Conservation (phyloP, 2,888 invertebrate species). For the Erynnis tages region DNA sequence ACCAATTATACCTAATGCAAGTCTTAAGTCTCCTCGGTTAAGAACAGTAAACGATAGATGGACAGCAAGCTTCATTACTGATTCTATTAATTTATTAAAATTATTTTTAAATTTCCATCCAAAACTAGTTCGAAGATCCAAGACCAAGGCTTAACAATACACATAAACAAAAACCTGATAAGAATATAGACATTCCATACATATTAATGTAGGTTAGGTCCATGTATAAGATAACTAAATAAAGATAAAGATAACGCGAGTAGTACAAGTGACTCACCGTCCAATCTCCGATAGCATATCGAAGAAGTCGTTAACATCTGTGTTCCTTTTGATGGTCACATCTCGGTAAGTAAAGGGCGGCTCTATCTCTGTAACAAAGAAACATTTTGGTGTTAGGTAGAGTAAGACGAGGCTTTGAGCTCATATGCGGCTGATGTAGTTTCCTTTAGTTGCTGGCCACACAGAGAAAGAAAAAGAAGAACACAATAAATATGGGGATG, state of each 20-base stretch:
- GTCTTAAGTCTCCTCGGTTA: too few species aligned
- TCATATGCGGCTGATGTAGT: too few species aligned
- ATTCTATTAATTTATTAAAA: too few species aligned
- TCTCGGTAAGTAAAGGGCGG: conserved; percentile 94
- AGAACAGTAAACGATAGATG: too few species aligned
- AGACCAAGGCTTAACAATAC: not conserved
- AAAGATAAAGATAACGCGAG: not conserved
- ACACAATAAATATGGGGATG: too few species aligned
- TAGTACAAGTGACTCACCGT: conserved; percentile 83
- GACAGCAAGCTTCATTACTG: too few species aligned
- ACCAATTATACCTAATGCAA: too few species aligned
- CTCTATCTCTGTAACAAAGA: conserved; percentile 87
- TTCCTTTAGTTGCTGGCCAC: too few species aligned
- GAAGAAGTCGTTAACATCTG: conserved; percentile 93
- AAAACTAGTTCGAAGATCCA: too few species aligned
- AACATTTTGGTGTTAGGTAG: conserved; percentile 14
- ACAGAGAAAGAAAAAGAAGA: too few species aligned
- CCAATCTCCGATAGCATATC: conserved; percentile 95
- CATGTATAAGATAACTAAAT: not conserved
- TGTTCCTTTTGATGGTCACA: conserved; percentile 90
- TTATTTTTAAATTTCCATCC: too few species aligned
- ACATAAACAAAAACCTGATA: not conserved
- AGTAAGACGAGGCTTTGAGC: too few species aligned
- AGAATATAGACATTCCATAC: not conserved
- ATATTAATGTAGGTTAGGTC: not conserved